These are phyloP conservation scores for Bolborhynchus lineola DNA, from an alignment of 2,113 vertebrate genomes.

Conservation along the genomic window DNA sequence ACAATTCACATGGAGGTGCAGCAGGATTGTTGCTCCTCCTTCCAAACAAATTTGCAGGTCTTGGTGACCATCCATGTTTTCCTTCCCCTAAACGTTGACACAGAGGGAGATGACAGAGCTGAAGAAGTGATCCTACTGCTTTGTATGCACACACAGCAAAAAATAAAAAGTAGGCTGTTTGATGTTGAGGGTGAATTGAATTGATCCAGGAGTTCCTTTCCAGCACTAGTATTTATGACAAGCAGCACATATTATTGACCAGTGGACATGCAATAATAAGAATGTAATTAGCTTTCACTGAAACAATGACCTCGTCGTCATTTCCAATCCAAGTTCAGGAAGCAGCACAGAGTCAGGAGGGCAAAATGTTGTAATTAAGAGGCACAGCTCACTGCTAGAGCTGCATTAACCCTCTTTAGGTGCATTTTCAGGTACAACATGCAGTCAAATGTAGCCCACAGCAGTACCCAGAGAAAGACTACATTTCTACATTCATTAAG, in stretches of 20 bases:
- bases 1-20: neutral
- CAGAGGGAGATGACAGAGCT: neutral
- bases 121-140: neutral
- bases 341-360: neutral
- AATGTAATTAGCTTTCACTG: conserved; percentile 20
- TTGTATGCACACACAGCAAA: neutral
- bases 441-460: neutral
- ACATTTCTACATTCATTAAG: neutral
- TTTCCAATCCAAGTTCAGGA: conserved; percentile 18
- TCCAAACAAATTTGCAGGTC: neutral
- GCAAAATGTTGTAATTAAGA: neutral
- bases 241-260: neutral
- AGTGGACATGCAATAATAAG: neutral
- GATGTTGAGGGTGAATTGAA: neutral
- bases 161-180: neutral
- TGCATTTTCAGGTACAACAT: neutral
- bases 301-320: conserved; percentile 3
- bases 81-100: neutral
- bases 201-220: neutral
- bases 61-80: neutral
- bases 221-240: neutral
- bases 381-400: neutral
- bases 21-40: neutral
- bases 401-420: neutral
- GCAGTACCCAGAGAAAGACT: neutral